Evolutionary conservation across 2,888 invertebrate species (phyloP), one percentile per base, ranked within the genome.

Genomic region (Epinotia nisella): DNA sequence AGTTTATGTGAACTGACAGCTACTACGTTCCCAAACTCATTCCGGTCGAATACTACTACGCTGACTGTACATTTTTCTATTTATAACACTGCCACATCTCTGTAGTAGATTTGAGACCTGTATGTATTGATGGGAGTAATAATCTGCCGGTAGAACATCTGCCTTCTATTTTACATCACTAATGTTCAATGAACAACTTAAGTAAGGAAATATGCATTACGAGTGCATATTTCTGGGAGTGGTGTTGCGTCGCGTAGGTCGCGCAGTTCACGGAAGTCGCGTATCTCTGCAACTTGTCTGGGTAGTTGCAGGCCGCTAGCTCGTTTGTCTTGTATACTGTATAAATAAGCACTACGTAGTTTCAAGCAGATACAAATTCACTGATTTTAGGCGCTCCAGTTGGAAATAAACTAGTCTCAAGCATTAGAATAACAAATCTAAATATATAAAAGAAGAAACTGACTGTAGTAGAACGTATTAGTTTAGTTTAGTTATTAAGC

Each of bases 271-370:
- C 24, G 45, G n/a, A 45, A 29, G 24, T 24, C 24, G 49, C 64
- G 64, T 35, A 53, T 29, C n/a, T 51, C 62, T 13, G n/a, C 53
- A 35, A 64, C 53, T 64, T 35, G 64, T 65, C 51, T 17, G 29
- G 17, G 29, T 13, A 13, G 49, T 29, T 7, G 55, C 65, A 10
- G 55, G 9, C 56, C 21, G 13, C 19, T 29, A 7, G 56, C 39
- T 55, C 39, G 53, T 39, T 65, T 65, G 39, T 55, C 53, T 21
- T 39, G 19, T 39, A 49, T 55, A 39, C 53, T 53, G 53, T 13
- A 55, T 65, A 55, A 64, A 65, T 65, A 55, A 65, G 24, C 29
- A 21, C 64, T 51, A 62, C 24, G 29, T 29, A 35, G 19, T 35
- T 13, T 15, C 35, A 29, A n/a, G 24, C n/a, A 7, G 41, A 49